Evolutionary conservation across 2,113 vertebrate species (phyloP).

Genomic region (Protobothrops flavoviridis): DNA sequence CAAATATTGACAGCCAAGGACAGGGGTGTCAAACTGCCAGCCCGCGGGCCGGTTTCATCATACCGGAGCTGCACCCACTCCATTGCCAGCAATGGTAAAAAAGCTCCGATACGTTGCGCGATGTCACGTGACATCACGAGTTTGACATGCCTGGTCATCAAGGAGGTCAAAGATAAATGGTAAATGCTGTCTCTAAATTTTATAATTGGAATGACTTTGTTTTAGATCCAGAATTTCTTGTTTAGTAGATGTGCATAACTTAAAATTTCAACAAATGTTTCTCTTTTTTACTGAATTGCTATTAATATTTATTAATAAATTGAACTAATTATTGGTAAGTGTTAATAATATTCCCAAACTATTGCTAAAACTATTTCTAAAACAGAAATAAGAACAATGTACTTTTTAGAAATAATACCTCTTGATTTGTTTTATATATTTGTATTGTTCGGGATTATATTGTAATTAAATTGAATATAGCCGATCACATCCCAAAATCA

Average conservation of each 20-base stretch:
- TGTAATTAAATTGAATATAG: neutral
- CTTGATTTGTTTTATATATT: neutral
- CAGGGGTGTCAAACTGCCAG: no score
- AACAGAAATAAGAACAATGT: neutral
- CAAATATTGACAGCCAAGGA: slow-evolving; percentile 27
- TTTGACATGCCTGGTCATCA: no score
- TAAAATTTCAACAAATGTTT: neutral
- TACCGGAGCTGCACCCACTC: no score
- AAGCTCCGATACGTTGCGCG: no score
- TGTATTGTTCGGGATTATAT: neutral
- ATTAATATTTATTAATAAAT: neutral
- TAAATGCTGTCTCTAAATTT: slow-evolving; percentile 32
- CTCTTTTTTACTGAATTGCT: neutral
- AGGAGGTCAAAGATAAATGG: slow-evolving; percentile 13
- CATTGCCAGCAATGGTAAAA: no score
- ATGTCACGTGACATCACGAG: no score
- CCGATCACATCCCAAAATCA: neutral
- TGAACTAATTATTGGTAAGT: neutral
- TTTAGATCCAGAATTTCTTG: slow-evolving; percentile 13
- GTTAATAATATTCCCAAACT: neutral
- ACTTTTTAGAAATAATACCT: neutral
- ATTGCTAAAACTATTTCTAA: neutral
- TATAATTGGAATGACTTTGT: neutral
- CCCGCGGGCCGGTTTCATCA: no score
- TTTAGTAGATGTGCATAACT: neutral